These are phyloP conservation scores for Zootermopsis nevadensis DNA, from an alignment of 2,888 invertebrate genomes.

Conservation along the genomic window DNA sequence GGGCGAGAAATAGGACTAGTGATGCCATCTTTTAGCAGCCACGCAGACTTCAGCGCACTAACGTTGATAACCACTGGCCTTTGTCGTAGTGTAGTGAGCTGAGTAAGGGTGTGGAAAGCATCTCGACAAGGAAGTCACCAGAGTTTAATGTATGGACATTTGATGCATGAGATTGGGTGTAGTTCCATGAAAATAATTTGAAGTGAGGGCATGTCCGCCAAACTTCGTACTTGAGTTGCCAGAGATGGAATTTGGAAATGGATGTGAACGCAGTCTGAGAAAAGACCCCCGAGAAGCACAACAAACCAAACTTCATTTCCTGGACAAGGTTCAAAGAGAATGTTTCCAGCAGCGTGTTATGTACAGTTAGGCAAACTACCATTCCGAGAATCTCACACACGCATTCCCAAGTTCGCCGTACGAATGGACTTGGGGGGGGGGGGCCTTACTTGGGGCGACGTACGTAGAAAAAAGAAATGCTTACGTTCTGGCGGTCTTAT, in stretches of 20 bases:
- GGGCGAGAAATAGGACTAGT: no score
- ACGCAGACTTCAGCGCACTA: no score
- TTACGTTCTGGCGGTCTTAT: no score
- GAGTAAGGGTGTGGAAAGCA: no score
- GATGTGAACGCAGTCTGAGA: background rate
- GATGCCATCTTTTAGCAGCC: no score
- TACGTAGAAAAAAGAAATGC: background rate
- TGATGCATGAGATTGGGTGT: no score
- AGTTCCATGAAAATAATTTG: background rate
- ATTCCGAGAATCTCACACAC: background rate
- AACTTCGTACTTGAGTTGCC: no score
- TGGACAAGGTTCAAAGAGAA: conserved; percentile 11
- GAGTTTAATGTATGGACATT: no score
- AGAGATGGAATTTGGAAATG: background rate
- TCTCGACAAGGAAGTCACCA: no score
- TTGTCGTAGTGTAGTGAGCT: no score
- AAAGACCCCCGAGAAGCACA: background rate
- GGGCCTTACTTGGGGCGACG: background rate
- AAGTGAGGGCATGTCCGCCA: background rate
- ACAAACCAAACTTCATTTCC: conserved; percentile 10
- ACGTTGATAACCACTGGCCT: no score
- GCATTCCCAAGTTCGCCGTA: background rate
- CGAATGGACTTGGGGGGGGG: background rate
- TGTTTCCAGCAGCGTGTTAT: background rate
- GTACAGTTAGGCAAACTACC: background rate